Base-by-base conservation (phyloP, 2,888 invertebrate species). In the Barypeithes pellucidus region DNA sequence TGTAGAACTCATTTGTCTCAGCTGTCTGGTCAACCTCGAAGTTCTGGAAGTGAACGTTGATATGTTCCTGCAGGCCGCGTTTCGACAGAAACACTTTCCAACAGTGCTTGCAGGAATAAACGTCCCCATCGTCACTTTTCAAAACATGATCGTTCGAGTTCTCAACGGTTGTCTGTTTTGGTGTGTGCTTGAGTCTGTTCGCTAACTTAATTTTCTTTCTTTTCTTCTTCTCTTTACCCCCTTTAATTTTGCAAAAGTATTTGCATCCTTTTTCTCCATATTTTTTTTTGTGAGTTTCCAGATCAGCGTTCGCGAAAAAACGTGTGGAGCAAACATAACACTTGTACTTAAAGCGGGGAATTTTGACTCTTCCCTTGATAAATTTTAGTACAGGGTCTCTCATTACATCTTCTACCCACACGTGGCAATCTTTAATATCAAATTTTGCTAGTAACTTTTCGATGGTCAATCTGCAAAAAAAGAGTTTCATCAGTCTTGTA, bases 331-430 rank as follows among this genome's bases (percentile, higher is more conserved):
- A 77, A n/a, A 75, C 61, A 16, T 77, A 75, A 54, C 77, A 77
- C 41, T 77, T 77, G 70, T 77, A 77, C 36, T 77, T 77, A 29
- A 77, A 76, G 39, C 76, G 68, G 4, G 77, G 76, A 9, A 77
- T 36, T 69, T 68, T 77, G 1, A 67, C 66, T 24, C 57, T 67
- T 16, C 66, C 68, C 36, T 75, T 70, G 4, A 60, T 45, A 22
- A 77, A 74, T 54, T 66, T 71, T 16, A 76, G 67, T 1, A 54
- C 39, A n/a, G 60, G 65, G 24, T 76, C 54, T 36, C 41, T 22
- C 14, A 45, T 59, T 11, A 77, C 36, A 29, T 77, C 77, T 43
- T 66, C 60, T 9, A 76, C 61, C 9, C 67, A 45, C 29, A 77
- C 24, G 9, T 68, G 41, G 22, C 75, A 77, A 9, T 75, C 59